phyloP scores from a whole-genome alignment of 2,113 vertebrate genomes.

The Potamarius usumacintae region DNA sequence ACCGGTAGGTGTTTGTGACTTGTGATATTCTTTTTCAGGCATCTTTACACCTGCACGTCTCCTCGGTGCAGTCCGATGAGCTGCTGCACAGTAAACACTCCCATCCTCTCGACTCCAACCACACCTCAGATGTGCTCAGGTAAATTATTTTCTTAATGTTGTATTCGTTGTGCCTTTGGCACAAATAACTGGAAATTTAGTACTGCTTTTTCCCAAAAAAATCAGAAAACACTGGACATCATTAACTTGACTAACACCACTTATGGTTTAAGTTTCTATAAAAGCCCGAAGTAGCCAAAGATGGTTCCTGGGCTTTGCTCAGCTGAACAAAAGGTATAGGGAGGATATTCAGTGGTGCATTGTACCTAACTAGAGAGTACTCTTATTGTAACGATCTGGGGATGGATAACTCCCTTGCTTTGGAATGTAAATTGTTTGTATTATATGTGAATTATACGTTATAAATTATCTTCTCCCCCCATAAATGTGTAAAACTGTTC shows the following conservation, averaged over 20 bases:
- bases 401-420: background rate
- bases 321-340: background rate
- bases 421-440: background rate
- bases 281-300: background rate
- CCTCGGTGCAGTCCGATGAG: conserved; percentile 99
- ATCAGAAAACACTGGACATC: background rate
- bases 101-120: conserved; percentile 98
- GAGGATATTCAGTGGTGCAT: background rate
- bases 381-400: background rate
- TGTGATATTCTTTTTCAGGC: conserved; percentile 72
- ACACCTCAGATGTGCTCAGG: conserved; percentile 99
- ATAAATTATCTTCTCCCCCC: background rate
- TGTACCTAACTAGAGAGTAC: background rate
- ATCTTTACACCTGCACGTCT: conserved; percentile 99
- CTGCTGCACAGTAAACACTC: conserved; percentile 99
- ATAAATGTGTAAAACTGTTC: background rate
- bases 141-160: conserved; percentile 57
- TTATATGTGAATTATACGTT: background rate
- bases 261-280: background rate
- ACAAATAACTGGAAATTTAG: background rate
- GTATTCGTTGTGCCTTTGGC: background rate
- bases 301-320: background rate
- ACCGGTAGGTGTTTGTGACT: background rate
- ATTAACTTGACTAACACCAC: background rate
- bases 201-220: background rate